A percentile compares a stretch with the other conserved stretches of the same genome.
Conservation (phyloP, 2,113 vertebrate species). For the Erythrolamprus reginae region DNA sequence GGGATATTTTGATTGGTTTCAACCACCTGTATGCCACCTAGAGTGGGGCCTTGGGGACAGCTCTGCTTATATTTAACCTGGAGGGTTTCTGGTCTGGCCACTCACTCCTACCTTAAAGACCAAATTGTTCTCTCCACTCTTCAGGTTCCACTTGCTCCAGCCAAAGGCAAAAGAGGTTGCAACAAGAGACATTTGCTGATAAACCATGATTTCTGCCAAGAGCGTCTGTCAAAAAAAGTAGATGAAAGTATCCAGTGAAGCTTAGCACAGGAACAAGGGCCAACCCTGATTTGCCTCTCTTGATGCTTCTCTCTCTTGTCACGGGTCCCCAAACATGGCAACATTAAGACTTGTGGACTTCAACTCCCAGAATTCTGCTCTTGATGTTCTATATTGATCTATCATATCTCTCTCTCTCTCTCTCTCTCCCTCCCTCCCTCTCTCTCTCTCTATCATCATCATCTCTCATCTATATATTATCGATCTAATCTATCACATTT, state of each 20-base stretch:
- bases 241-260: background rate
- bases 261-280: too few species aligned
- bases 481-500: too few species aligned
- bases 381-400: too few species aligned
- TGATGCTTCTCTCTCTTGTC: too few species aligned
- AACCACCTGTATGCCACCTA: background rate
- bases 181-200: slow-evolving; percentile 85
- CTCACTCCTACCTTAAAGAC: slow-evolving; percentile 75
- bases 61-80: background rate
- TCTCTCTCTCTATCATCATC: too few species aligned
- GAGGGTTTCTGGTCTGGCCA: background rate
- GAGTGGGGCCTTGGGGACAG: background rate
- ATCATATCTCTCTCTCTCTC: too few species aligned
- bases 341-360: too few species aligned
- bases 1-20: background rate
- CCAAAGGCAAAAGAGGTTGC: slow-evolving; percentile 79
- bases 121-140: slow-evolving; percentile 66
- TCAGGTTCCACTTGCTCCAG: slow-evolving; percentile 87
- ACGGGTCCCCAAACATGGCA: too few species aligned
- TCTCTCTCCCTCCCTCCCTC: rapidly evolving
- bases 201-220: slow-evolving; percentile 71
- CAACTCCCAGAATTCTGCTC: too few species aligned
- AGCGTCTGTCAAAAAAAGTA: slow-evolving; percentile 52
- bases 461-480: too few species aligned
- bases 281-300: background rate